Base-by-base conservation (phyloP, 1,140 invertebrate species). In the Probaryconus sp. region DNA sequence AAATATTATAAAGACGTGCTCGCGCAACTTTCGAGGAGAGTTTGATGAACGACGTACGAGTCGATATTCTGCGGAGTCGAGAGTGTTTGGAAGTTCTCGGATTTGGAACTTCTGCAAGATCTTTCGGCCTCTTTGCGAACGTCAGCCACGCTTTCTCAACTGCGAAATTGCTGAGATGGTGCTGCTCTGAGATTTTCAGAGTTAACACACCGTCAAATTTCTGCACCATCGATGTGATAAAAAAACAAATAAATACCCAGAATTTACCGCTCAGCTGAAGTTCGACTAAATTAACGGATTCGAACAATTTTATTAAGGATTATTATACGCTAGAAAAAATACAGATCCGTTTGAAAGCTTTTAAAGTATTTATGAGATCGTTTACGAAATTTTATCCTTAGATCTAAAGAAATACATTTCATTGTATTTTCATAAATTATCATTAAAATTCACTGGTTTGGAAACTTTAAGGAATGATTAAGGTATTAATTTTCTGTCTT, bases 21-120 rank as follows among this genome's bases (percentile, higher is more conserved):
- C 56, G 65, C 43, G 20, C 65, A 63, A 77, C 69, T 77, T 73
- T 71, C 60, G 45, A 70, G 65, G 43, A 64, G 70, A 77, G 70
- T 77, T 77, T 77, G 65, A 73, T 73, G 71, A 70, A 77, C 76
- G 67, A 77, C 71, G 71, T 64, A 71, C 56, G 67, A 77, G 76
- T 74, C 70, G 67, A 77, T 77, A 74, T 70, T 69, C 63, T 47
- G 68, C 53, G 45, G 47, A 64, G 56, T 71, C 71, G 65, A 60
- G 69, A 68, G 65, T 77, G 37, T 74, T 67, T 63, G 65, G 48
- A 74, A 77, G 65, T 77, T 77, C 48, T 21, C 20, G 53, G 67
- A 77, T 73, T 64, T 63, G 53, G 47, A 77, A 77, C 70, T 74
- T 77, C 63, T 70, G 60, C 61, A 51, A 61, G 65, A 70, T 73